Evolutionary conservation across 2,113 vertebrate species (phyloP).

Genomic region (Chloropsis hardwickii): DNA sequence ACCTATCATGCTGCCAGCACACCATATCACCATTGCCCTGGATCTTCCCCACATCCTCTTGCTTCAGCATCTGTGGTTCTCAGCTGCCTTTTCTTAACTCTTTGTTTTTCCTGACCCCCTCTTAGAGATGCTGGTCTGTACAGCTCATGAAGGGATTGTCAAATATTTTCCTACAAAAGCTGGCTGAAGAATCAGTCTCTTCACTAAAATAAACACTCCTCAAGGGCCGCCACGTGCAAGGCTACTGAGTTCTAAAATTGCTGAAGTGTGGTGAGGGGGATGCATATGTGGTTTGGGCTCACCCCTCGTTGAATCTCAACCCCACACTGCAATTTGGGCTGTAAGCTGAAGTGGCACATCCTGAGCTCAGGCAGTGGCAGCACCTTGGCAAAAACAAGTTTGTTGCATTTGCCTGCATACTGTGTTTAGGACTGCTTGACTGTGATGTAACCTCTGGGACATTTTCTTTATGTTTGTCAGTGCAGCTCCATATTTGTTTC

Average conservation of each 20-base stretch:
- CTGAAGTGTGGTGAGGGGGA: background rate
- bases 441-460: background rate
- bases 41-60: background rate
- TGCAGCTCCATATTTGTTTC: background rate
- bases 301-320: background rate
- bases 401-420: background rate
- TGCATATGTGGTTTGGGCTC: accelerated
- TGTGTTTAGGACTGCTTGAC: background rate
- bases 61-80: background rate
- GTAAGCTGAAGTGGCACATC: background rate
- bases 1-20: background rate
- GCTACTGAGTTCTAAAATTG: background rate
- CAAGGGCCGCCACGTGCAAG: accelerated
- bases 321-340: no score
- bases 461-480: background rate
- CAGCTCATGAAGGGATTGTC: background rate
- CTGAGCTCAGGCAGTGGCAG: background rate
- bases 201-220: background rate
- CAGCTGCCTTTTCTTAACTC: background rate
- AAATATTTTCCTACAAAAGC: background rate
- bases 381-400: background rate
- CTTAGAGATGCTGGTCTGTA: background rate
- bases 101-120: background rate
- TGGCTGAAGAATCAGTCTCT: background rate
- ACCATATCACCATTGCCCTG: accelerated